Base-by-base conservation (phyloP, 2,797 vertebrate species). In the Passerculus sandwichensis region DNA sequence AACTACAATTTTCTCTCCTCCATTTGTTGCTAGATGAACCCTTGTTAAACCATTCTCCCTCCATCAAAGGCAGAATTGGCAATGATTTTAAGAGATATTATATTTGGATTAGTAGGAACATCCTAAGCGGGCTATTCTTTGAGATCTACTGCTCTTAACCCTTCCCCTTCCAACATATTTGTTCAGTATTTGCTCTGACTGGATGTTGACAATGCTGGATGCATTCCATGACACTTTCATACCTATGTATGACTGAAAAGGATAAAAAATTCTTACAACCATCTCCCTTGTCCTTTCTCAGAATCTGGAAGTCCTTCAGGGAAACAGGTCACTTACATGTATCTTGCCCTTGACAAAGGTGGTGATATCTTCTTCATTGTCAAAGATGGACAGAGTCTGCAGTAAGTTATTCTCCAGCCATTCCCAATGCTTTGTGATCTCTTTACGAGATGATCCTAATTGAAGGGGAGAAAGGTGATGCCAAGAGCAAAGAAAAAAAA, bases 321-420 rank as follows among this genome's bases (percentile, higher is more conserved):
- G 62, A 91, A 80, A 79, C 10, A 23, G 0, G 14, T 8, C 7
- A 6, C 98, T 83, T 98, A 99, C 99, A 22, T 98, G 99, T 88
- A 99, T 99, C 96, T 99, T 99, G 94, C 99, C 99, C 97, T 99
- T 99, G 97, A 99, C 99, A 30, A 99, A 99, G 64, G 99, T 99
- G 77, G 98, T 99, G 97, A 99, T 98, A 40, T 99, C 99, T 80
- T 99, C 99, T 61, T 99, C 99, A 9, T 98, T 99, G 91, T 99
- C 99, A 54, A 99, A 99, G 96, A 99, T 99, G 87, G 99, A 99
- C 21, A 99, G 98, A 5, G 99, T 99, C 97, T 99, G 99, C 45
- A 99, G 98, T 82, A 99, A 97, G 94, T 99, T 99, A 88, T 98
- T 97, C 96, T 99, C 99, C 94, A 99, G 98, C 99, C 99, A 99